Percentiles rank a stretch among this genome's conserved stretches.
Evolutionary conservation across 2,797 vertebrate genomes (phyloP).

Genomic region (Uromys caudimaculatus): DNA sequence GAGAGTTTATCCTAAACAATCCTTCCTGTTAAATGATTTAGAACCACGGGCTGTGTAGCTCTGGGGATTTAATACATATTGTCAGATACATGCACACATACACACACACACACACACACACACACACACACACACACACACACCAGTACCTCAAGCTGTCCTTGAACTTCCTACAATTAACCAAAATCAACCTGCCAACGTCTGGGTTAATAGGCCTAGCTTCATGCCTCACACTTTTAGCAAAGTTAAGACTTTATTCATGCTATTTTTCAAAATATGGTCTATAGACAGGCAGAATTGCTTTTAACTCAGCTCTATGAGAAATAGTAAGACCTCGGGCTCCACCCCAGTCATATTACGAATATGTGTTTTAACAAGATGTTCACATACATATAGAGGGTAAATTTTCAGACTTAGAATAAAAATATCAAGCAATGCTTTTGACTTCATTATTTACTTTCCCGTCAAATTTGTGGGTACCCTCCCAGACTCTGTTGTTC

Average conservation of each 20-base stretch:
- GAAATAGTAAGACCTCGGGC: not conserved
- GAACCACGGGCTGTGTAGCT: not conserved
- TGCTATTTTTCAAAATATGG: not conserved
- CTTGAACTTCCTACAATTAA: not conserved
- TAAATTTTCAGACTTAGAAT: constrained; percentile 4
- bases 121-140: not conserved
- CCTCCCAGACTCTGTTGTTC: constrained; percentile 19
- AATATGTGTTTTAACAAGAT: constrained; percentile 46
- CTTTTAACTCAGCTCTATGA: not conserved
- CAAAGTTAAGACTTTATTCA: constrained; percentile 4
- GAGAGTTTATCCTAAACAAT: constrained; percentile 13
- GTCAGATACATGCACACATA: not conserved
- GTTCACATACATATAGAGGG: not conserved
- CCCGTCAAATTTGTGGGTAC: not conserved
- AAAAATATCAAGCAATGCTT: constrained; percentile 5
- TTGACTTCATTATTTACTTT: constrained; percentile 12
- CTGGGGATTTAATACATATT: not conserved
- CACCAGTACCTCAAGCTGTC: not conserved
- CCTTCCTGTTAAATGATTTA: constrained; percentile 20
- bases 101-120: not conserved
- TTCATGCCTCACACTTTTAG: not conserved
- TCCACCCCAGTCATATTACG: not conserved
- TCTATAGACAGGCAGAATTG: not conserved
- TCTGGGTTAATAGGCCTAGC: not conserved
- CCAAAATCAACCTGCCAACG: not conserved